Evolutionary conservation across 2,888 invertebrate species (phyloP).

Genomic region (Ariolimax columbianus): DNA sequence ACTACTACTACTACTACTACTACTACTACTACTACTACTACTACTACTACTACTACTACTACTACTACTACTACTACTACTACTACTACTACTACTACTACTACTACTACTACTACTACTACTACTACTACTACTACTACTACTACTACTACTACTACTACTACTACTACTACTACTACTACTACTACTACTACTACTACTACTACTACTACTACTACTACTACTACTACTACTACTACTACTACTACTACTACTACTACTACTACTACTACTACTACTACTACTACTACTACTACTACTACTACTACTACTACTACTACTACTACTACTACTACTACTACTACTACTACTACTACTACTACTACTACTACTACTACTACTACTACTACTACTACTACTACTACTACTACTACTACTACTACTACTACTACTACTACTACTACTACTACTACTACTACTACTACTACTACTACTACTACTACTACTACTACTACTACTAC

Average conservation of each 20-base stretch:
- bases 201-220: conserved; percentile 31
- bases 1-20: conserved; percentile 28
- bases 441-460: conserved; percentile 29
- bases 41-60: conserved; percentile 28
- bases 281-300: conserved; percentile 23
- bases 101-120: conserved; percentile 23
- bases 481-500: conserved; percentile 25
- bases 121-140: conserved; percentile 25
- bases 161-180: conserved; percentile 28
- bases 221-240: conserved; percentile 28
- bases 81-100: conserved; percentile 29
- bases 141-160: conserved; percentile 31
- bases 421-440: conserved; percentile 28
- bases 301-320: conserved; percentile 25
- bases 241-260: conserved; percentile 28
- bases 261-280: conserved; percentile 29
- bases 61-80: conserved; percentile 28
- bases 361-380: conserved; percentile 28
- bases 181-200: conserved; percentile 28
- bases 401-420: conserved; percentile 28
- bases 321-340: conserved; percentile 31
- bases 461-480: conserved; percentile 23
- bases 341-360: conserved; percentile 28
- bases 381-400: conserved; percentile 31
- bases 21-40: conserved; percentile 31